Percentiles rank a stretch among this genome's conserved stretches.
Conservation (phyloP, 1,140 invertebrate species). For the Pachyrhynchus sulphureomaculatus region DNA sequence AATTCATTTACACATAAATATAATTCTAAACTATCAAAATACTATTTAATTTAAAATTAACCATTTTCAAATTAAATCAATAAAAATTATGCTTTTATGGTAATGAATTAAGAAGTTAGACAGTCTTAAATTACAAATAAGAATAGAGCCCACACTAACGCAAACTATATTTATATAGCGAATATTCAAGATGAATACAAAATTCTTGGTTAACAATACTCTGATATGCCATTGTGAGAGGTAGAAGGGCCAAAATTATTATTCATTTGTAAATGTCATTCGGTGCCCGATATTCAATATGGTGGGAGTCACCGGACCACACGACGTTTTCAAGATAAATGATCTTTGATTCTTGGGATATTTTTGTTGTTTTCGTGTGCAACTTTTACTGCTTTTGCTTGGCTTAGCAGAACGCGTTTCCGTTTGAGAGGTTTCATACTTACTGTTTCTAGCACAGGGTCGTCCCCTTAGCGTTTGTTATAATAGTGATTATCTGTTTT, state of each 20-base stretch:
- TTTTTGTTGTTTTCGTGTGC: constrained; percentile 38
- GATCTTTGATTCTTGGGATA: constrained; percentile 47
- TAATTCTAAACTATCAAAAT: too few relatives aligned
- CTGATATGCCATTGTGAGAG: constrained; percentile 40
- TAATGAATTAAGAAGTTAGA: too few relatives aligned
- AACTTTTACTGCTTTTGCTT: constrained; percentile 15
- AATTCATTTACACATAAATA: too few relatives aligned
- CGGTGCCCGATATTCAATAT: constrained; percentile 49
- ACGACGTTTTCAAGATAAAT: constrained; percentile 47
- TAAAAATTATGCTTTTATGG: too few relatives aligned
- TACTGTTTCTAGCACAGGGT: constrained; percentile 11
- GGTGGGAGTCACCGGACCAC: constrained; percentile 47
- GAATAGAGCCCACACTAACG: too few relatives aligned
- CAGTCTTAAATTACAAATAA: too few relatives aligned
- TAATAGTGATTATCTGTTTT: not conserved
- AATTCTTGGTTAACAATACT: constrained; percentile 17
- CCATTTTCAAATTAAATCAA: too few relatives aligned
- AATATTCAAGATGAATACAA: constrained; percentile 1
- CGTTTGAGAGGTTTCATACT: constrained; percentile 29
- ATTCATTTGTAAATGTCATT: constrained; percentile 50
- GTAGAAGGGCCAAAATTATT: constrained; percentile 49
- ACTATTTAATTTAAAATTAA: too few relatives aligned
- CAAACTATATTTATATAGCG: too few relatives aligned
- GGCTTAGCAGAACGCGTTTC: constrained; percentile 33
- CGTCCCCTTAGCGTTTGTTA: not conserved